Base-by-base conservation (phyloP, 2,888 invertebrate species). In the Thymelicus lineola region DNA sequence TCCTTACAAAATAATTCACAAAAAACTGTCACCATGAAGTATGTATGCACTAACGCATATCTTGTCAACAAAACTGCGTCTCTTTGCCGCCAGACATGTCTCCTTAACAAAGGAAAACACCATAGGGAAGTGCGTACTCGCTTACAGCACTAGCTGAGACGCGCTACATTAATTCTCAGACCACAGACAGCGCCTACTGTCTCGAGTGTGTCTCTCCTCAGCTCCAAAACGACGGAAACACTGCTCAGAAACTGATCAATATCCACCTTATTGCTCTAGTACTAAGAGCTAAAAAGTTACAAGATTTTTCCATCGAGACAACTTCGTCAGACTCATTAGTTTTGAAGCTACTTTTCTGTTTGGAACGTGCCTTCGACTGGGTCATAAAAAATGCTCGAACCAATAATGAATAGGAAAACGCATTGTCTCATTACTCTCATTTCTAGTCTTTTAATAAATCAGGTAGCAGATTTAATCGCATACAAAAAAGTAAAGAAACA, bases 151-250 rank as follows among this genome's bases (percentile, higher is more conserved):
- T 36, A 48, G 69, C 38, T 20, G 63, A 89, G 88, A 83, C 86
- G 87, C 80, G 87, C 83, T 80, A 87, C 90, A 91, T 91, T 92
- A 90, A 91, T 91, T 88, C 84, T 88, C 89, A 89, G 89, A 87
- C 89, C 87, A 81, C 87, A 85, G 87, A 80, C 86, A 85, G 87
- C 36, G 55, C 88, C 88, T 87, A 87, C 86, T 85, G 89, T 90
- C 91, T 90, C 88, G 86, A 90, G 91, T 80, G 80, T 77, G 69
- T 58, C 28, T 45, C 17, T 53, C 46, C 62, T 62, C 65, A 74
- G 28, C 38, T 65, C 46, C 65, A 74, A 76, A 84, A 82, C 35
- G 61, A 7, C 42, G 6, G 36, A 70, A 58, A 64, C 14, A 48
- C 59, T n/a, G 7, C 12, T 48, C 48, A 38, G 59, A 69, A 48